Evolutionary conservation across 2,888 invertebrate species (phyloP), one percentile per base, ranked within the genome.

Genomic region (Heteropelma amictum): DNA sequence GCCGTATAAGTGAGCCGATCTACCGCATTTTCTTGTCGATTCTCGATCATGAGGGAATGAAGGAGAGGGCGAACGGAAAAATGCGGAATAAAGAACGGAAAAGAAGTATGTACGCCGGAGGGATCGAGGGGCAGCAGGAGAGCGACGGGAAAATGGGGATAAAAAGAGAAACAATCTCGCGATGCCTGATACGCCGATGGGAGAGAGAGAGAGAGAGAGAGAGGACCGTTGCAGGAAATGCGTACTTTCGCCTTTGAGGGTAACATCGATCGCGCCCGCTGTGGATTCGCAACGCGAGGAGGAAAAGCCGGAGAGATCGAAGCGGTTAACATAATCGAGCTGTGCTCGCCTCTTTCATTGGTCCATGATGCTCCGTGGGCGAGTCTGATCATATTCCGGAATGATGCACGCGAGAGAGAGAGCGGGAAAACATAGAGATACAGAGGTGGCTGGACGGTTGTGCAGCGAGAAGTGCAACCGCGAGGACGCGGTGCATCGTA

Each of bases 181-280:
- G n/a, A n/a, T 56, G 71, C 61, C 63, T 54, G 70, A 75, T 75
- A 60, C n/a, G n/a, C 70, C 56, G 60, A 65, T 53, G 53, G 56
- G 67, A 61, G 23, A 40, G 23, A 53, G n/a, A n/a, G 53, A 49
- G 67, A 61, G 23, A 40, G 23, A 53, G n/a, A n/a, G n/a, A n/a
- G n/a, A n/a, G n/a, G n/a, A 26, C 75, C 75, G 75, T 75, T 75
- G 71, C 75, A 71, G 75, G 75, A 75, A 75, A 75, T 75, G 75
- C 70, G 71, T 71, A 75, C 75, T 75, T 75, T 70, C 65, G 61
- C 74, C 65, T 75, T 75, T 70, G 67, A 70, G 74, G 61, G 65
- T 70, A 75, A 75, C 71, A 75, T 75, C 75, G 75, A 75, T 75
- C 61, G 75, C 54, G 56, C 68, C 33, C 54, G 64, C 21, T 64